phyloP scores from a whole-genome alignment of 2,113 vertebrate species.

The Neogobius melanostomus region DNA sequence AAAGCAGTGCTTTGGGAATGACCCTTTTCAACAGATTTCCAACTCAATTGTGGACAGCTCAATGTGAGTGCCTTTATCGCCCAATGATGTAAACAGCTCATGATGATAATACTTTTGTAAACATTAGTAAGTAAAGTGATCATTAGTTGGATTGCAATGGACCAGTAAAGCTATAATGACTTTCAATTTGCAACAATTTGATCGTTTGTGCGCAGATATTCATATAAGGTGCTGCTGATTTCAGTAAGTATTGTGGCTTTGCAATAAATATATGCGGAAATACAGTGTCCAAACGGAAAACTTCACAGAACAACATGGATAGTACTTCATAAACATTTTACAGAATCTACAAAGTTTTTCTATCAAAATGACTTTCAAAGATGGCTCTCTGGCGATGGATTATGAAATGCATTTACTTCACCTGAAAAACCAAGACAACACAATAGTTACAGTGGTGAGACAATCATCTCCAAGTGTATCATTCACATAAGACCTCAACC shows the following conservation, averaged over 20 bases:
- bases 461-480: constrained; percentile 53
- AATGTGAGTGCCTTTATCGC: constrained; percentile 44
- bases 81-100: constrained; percentile 50
- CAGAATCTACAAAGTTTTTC: constrained; percentile 65
- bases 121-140: constrained; percentile 49
- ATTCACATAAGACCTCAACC: constrained; percentile 24
- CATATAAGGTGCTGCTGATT: constrained; percentile 36
- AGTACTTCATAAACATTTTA: constrained; percentile 64
- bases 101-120: constrained; percentile 55
- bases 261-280: constrained; percentile 49
- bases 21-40: constrained; percentile 44
- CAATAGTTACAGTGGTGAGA: constrained; percentile 61
- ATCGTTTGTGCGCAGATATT: constrained; percentile 40
- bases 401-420: constrained; percentile 46
- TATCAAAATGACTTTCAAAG: constrained; percentile 53
- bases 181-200: constrained; percentile 24
- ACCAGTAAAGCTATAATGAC: constrained; percentile 41
- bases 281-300: constrained; percentile 51
- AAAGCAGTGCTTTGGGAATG: constrained; percentile 48
- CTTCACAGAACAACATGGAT: constrained; percentile 67
- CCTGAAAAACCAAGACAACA: constrained; percentile 63
- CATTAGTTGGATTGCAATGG: constrained; percentile 35
- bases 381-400: constrained; percentile 17
- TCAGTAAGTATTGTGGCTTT: constrained; percentile 33
- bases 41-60: constrained; percentile 52